Evolutionary conservation across 2,113 vertebrate species (phyloP).

Genomic region (Pionites leucogaster): DNA sequence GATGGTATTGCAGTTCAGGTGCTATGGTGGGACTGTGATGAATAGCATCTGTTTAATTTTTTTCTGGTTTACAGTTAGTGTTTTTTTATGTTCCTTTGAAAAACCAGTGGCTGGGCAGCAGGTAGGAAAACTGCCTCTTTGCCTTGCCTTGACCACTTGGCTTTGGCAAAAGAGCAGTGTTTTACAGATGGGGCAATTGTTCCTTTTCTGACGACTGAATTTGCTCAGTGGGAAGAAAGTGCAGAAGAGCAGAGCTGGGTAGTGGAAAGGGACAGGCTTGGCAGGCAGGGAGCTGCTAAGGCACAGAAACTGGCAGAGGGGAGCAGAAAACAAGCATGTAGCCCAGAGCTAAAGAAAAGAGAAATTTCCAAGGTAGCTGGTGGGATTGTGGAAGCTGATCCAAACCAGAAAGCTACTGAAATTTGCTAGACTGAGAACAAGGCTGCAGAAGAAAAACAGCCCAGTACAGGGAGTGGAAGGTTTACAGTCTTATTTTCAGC

Average conservation of each 20-base stretch:
- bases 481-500: not conserved
- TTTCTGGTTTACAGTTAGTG: not conserved
- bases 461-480: not conserved
- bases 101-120: not conserved
- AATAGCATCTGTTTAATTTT: constrained; percentile 28
- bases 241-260: not conserved
- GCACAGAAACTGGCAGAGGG: not conserved
- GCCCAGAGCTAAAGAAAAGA: not conserved
- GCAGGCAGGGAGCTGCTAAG: not conserved
- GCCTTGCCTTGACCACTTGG: not conserved
- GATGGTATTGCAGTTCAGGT: not conserved
- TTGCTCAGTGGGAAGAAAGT: not conserved
- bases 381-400: not conserved
- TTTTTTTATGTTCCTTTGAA: not conserved
- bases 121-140: not conserved
- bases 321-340: not conserved
- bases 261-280: not conserved
- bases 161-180: not conserved
- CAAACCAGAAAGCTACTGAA: not conserved
- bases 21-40: not conserved
- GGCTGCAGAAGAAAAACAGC: not conserved
- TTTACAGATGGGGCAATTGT: not conserved
- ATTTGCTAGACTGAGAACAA: not conserved
- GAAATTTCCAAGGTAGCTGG: not conserved
- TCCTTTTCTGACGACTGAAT: not conserved